Evolutionary conservation across 1,140 invertebrate species (phyloP).

Genomic region (Homalodisca vitripennis): DNA sequence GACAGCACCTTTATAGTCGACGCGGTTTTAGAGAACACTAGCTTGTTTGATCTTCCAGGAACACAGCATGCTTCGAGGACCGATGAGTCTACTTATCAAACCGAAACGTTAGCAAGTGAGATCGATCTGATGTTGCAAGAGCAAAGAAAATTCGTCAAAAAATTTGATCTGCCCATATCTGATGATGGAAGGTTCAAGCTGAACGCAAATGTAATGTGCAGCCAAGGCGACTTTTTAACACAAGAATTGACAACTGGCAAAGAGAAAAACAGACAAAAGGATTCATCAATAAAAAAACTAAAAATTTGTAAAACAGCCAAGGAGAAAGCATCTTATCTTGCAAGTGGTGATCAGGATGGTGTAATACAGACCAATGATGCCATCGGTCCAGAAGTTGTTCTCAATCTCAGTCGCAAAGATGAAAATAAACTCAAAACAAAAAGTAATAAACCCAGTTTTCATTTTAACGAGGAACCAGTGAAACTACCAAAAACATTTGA

Average conservation of each 20-base stretch:
- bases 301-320: neutral
- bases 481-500: neutral
- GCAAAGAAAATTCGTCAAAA: slow-evolving; percentile 1
- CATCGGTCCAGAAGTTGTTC: no score
- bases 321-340: neutral
- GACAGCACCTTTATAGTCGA: no score
- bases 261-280: neutral
- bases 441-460: neutral
- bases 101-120: neutral
- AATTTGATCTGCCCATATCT: neutral
- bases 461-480: slow-evolving; percentile 4
- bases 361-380: neutral
- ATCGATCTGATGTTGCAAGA: neutral
- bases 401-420: no score
- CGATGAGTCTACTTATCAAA: neutral
- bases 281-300: neutral
- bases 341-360: neutral
- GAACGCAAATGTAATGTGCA: neutral
- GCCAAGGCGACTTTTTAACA: no score
- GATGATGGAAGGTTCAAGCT: neutral
- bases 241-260: neutral
- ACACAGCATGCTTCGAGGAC: no score
- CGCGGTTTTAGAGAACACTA: no score
- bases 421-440: neutral
- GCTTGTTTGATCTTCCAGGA: no score